These are phyloP conservation scores for Zootermopsis nevadensis DNA, from an alignment of 2,888 invertebrate genomes.

Conservation along the genomic window DNA sequence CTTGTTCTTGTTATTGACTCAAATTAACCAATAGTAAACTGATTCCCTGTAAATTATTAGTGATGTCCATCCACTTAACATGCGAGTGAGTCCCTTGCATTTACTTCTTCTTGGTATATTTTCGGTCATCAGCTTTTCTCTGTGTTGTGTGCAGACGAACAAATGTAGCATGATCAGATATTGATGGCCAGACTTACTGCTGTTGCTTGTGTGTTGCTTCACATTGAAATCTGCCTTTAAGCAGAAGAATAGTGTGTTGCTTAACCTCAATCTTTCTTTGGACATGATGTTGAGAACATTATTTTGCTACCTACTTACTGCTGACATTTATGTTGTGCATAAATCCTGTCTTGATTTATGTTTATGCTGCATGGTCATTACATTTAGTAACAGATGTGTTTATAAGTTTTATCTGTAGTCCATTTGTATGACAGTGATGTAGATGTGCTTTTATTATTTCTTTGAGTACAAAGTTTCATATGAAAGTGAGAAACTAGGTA, in stretches of 20 bases:
- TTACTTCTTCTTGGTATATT: slow-evolving; percentile 18
- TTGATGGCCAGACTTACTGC: neutral
- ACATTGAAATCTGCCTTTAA: neutral
- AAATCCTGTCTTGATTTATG: neutral
- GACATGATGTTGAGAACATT: neutral
- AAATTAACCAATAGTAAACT: slow-evolving; percentile 16
- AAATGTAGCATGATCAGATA: slow-evolving; percentile 26
- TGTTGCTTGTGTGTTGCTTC: slow-evolving; percentile 27
- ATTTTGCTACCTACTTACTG: neutral
- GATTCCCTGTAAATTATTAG: slow-evolving; percentile 23
- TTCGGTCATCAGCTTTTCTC: neutral
- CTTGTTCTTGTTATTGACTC: slow-evolving; percentile 31
- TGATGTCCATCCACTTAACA: slow-evolving; percentile 31
- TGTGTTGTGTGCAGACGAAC: neutral
- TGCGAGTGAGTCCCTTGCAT: slow-evolving; percentile 33
- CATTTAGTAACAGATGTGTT: neutral
- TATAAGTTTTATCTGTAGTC: neutral
- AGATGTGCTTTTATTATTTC: neutral
- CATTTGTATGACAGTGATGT: neutral
- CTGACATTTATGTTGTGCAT: neutral
- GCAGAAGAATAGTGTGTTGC: neutral
- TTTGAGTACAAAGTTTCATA: neutral
- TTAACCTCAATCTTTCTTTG: neutral
- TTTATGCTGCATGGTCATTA: slow-evolving; percentile 19
- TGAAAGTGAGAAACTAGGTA: too few species aligned